Base-by-base conservation (phyloP, 1,140 invertebrate species). In the Chironomus tepperi region DNA sequence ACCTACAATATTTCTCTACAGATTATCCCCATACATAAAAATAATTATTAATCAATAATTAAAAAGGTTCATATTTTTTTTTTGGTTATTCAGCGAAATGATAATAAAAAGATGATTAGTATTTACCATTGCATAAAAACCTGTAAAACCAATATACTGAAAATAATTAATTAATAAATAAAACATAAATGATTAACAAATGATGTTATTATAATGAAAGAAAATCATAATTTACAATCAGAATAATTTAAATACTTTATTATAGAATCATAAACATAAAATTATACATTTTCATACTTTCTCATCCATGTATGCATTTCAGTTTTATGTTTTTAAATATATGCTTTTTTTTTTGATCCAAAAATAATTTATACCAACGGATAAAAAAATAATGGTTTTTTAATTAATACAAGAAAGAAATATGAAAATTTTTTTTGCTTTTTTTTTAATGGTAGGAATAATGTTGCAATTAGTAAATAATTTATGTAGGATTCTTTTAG, bases 211-310 rank as follows among this genome's bases (percentile, higher is more conserved):
- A 57, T 57, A 57, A 70, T 21, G 18, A 70, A 70, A 67, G 64
- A 67, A 67, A 70, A 70, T 70, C 16, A 70, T 70, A 70, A 70
- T 19, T 18, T 70, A 70, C 65, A 70, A 70, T 70, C 65, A 70
- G 16, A 70, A 19, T 70, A 57, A 57, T 57, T 57, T 57, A n/a
- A 57, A 57, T 70, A 70, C 65, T 70, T 70, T 70, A 70, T 70
- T 70, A 21, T 70, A 19, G 65, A 70, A 70, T 70, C 65, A 70
- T 70, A 70, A 70, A 18, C n/a, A 70, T 18, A 70, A 70, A 70
- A 70, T 70, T 9, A 70, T 70, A 70, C 65, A 70, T 19, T 70
- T 70, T 70, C 18, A 57, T 57, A 57, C 47, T 57, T 57, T 57
- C 47, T 57, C 47, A 57, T 57, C 43, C n/a, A n/a, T 57, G 12